phyloP scores from a whole-genome alignment of 2,797 vertebrate species.

The Crocodylus rhombifer region DNA sequence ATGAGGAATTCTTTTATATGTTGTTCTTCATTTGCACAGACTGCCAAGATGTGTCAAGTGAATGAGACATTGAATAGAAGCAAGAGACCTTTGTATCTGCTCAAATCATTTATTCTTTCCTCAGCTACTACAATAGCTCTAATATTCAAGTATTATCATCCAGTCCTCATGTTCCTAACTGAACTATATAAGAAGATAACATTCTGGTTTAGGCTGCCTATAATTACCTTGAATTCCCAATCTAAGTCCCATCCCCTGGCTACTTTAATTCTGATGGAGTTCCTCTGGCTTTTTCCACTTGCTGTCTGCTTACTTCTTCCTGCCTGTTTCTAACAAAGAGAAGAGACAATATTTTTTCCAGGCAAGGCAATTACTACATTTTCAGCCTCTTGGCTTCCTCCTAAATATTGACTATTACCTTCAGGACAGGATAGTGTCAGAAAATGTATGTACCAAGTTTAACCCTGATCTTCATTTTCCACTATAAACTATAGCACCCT shows the following conservation, averaged over 20 bases:
- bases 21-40: not conserved
- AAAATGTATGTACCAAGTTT: conserved; percentile 44
- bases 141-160: rapidly evolving
- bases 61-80: not conserved
- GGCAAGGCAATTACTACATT: conserved; percentile 14
- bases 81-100: not conserved
- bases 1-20: not conserved
- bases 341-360: not conserved
- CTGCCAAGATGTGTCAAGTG: rapidly evolving
- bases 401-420: conserved; percentile 17
- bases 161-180: no score
- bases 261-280: not conserved
- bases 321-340: not conserved
- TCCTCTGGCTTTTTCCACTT: not conserved
- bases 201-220: not conserved
- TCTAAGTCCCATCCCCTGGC: rapidly evolving
- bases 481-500: not conserved
- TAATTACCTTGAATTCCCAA: not conserved
- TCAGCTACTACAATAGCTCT: not conserved
- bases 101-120: not conserved
- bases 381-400: conserved; percentile 3
- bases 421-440: not conserved
- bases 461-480: not conserved
- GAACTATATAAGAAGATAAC: not conserved
- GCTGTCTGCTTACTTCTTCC: not conserved